phyloP scores from a whole-genome alignment of 2,113 vertebrate species.

The Hippocampus barbouri region DNA sequence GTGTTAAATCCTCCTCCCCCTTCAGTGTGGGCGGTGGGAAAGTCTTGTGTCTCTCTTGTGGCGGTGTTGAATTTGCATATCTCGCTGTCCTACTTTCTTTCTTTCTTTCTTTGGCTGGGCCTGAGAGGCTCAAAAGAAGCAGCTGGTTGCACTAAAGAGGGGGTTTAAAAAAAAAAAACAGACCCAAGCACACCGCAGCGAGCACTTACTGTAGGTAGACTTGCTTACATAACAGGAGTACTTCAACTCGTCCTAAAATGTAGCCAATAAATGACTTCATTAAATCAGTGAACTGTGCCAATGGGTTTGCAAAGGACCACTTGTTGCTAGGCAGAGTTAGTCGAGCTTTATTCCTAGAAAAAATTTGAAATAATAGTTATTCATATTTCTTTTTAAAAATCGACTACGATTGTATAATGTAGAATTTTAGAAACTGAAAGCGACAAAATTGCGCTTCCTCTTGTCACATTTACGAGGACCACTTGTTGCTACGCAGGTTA shows the following conservation, averaged over 20 bases:
- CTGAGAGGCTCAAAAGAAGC: constrained; percentile 13
- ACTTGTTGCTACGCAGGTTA: too few relatives aligned
- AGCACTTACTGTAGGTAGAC: background rate
- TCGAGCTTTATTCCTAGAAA: background rate
- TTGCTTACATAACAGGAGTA: background rate
- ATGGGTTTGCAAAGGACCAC: background rate
- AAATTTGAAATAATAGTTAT: background rate
- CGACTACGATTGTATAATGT: too few relatives aligned
- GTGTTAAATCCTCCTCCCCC: background rate
- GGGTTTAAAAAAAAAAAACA: background rate
- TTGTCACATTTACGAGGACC: too few relatives aligned
- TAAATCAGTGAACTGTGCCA: too few relatives aligned
- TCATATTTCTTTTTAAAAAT: too few relatives aligned
- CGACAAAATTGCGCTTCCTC: too few relatives aligned
- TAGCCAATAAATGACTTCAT: background rate
- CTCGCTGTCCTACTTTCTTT: constrained; percentile 5
- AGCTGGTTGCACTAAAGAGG: constrained; percentile 1
- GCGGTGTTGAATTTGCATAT: constrained; percentile 5
- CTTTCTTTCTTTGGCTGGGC: background rate
- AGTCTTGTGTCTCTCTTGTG: constrained; percentile 8
- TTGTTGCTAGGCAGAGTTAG: background rate
- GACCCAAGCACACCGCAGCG: background rate
- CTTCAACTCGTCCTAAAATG: background rate
- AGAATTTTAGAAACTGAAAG: too few relatives aligned
- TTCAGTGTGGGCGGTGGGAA: background rate